phyloP scores from a whole-genome alignment of 2,113 vertebrate species.

The Pollimyrus isidori region DNA sequence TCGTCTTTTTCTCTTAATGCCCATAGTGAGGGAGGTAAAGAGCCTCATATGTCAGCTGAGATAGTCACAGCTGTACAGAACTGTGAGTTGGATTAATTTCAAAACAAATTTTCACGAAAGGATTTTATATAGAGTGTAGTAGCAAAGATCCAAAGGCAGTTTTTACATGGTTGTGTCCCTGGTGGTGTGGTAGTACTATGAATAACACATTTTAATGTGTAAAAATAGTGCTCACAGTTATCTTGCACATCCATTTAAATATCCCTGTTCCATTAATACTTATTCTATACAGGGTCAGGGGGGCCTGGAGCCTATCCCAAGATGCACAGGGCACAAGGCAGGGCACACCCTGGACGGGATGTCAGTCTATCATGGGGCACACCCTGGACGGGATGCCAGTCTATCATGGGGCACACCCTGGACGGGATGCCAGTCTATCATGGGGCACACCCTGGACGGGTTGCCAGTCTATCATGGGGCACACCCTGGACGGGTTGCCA shows the following conservation, averaged over 20 bases:
- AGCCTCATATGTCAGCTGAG: neutral
- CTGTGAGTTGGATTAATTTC: neutral
- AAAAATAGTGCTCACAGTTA: neutral
- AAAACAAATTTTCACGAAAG: neutral
- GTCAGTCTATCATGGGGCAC: neutral
- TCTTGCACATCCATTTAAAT: neutral
- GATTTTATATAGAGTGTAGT: neutral
- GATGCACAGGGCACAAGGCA: neutral
- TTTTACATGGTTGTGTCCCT: neutral
- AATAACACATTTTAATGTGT: neutral
- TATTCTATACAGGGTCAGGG: neutral
- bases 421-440: neutral
- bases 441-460: neutral
- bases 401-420: neutral
- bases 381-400: too few relatives aligned
- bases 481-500: neutral
- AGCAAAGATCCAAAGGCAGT: neutral
- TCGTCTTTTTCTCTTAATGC: neutral
- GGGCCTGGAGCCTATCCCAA: neutral
- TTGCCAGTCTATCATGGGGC: neutral
- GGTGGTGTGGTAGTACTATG: neutral
- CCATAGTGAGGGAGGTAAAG: neutral
- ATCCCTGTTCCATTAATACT: neutral
- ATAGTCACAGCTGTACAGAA: neutral
- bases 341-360: neutral